phyloP scores from a whole-genome alignment of 2,113 vertebrate genomes.

The Microtus ochrogaster region DNA sequence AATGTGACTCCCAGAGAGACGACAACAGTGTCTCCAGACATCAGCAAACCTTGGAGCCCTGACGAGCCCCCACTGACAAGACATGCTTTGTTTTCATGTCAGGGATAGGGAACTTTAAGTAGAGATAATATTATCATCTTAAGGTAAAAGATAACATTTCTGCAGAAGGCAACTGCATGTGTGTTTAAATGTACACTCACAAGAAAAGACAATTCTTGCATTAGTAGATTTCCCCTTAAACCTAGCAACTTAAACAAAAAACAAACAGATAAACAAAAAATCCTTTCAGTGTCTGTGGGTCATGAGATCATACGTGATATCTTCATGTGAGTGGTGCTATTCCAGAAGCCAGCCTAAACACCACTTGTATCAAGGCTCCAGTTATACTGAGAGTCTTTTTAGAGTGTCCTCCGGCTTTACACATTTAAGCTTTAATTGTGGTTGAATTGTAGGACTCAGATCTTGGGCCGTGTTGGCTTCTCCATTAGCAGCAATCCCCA shows the following conservation, averaged over 20 bases:
- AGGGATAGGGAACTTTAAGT: background rate
- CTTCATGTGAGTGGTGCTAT: background rate
- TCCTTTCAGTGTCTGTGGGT: background rate
- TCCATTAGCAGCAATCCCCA: fast-evolving
- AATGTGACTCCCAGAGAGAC: background rate
- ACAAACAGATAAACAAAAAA: background rate
- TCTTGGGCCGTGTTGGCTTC: fast-evolving
- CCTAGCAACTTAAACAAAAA: background rate
- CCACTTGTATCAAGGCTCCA: background rate
- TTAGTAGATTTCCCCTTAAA: background rate
- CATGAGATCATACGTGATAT: background rate
- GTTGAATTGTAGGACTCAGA: fast-evolving
- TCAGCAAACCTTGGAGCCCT: background rate
- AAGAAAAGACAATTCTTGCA: background rate
- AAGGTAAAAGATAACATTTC: background rate
- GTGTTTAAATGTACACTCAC: background rate
- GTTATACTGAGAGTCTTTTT: background rate
- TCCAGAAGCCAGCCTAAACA: background rate
- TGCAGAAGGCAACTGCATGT: background rate
- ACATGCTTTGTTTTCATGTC: background rate
- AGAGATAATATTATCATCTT: background rate
- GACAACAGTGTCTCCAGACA: background rate
- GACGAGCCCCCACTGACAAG: background rate
- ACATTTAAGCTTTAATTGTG: background rate
- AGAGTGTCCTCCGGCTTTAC: fast-evolving